Evolutionary conservation across 2,888 invertebrate genomes (phyloP).

Genomic region (Sesia apiformis): DNA sequence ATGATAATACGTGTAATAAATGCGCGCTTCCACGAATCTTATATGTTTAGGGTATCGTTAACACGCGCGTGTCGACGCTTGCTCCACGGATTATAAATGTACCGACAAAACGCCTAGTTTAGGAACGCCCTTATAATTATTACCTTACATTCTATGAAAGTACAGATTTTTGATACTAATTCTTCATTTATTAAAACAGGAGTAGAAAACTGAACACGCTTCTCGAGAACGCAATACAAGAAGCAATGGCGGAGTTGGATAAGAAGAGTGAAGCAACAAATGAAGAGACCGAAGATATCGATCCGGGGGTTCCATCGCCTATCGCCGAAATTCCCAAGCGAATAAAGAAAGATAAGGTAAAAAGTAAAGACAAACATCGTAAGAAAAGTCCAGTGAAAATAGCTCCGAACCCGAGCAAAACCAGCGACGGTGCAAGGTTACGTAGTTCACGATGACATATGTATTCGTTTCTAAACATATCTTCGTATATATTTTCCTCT

Average conservation of each 20-base stretch:
- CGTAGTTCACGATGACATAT: constrained; percentile 66
- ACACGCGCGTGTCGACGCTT: too few species aligned
- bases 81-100: too few species aligned
- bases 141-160: neutral
- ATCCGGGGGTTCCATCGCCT: neutral
- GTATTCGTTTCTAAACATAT: too few species aligned
- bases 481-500: too few species aligned
- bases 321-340: constrained; percentile 34
- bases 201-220: constrained; percentile 94
- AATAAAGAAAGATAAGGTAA: constrained; percentile 34
- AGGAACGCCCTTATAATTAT: neutral
- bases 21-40: too few species aligned
- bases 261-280: constrained; percentile 65
- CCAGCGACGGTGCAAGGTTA: constrained; percentile 53
- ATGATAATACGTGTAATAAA: too few species aligned
- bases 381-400: constrained; percentile 34
- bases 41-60: too few species aligned
- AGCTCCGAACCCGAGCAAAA: constrained; percentile 28
- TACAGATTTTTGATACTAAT: neutral
- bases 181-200: constrained; percentile 63
- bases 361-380: constrained; percentile 33
- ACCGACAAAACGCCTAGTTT: too few species aligned
- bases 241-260: constrained; percentile 93
- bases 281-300: neutral
- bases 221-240: constrained; percentile 93